Evolutionary conservation across 2,113 vertebrate species (phyloP).

Genomic region (Epinephelus moara): DNA sequence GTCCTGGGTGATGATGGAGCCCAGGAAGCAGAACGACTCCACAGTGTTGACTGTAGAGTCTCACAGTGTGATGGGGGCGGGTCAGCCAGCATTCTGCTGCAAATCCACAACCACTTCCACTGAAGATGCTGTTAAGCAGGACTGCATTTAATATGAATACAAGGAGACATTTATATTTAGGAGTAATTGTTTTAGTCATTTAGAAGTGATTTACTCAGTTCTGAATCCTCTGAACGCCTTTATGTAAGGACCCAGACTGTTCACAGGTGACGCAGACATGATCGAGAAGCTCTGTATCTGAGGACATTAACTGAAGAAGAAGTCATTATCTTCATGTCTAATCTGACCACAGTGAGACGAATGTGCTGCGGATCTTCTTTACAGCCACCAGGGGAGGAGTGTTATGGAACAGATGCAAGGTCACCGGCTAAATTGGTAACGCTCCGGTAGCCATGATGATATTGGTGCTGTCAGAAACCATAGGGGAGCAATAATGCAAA

Average conservation of each 20-base stretch:
- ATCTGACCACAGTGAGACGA: slow-evolving; percentile 43
- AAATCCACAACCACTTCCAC: too few relatives aligned
- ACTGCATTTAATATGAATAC: background rate
- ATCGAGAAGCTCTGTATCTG: background rate
- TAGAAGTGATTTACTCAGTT: background rate
- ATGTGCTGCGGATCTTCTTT: slow-evolving; percentile 47
- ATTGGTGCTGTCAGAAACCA: slow-evolving; percentile 10
- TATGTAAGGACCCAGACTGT: background rate
- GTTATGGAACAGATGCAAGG: slow-evolving; percentile 42
- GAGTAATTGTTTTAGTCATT: background rate
- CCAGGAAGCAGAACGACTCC: too few relatives aligned
- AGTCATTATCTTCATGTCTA: slow-evolving; percentile 21
- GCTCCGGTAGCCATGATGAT: slow-evolving; percentile 18
- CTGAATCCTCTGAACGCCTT: background rate
- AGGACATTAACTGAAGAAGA: slow-evolving; percentile 16
- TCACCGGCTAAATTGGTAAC: slow-evolving; percentile 46
- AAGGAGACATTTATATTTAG: background rate
- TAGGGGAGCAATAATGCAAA: slow-evolving; percentile 38
- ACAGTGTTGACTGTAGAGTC: too few relatives aligned
- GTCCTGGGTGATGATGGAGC: too few relatives aligned
- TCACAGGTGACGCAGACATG: background rate
- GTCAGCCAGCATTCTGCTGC: too few relatives aligned
- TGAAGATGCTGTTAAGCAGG: too few relatives aligned
- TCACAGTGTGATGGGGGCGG: too few relatives aligned
- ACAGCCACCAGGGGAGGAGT: slow-evolving; percentile 31